phyloP scores from a whole-genome alignment of 2,888 invertebrate genomes.

The Laothoe populi region DNA sequence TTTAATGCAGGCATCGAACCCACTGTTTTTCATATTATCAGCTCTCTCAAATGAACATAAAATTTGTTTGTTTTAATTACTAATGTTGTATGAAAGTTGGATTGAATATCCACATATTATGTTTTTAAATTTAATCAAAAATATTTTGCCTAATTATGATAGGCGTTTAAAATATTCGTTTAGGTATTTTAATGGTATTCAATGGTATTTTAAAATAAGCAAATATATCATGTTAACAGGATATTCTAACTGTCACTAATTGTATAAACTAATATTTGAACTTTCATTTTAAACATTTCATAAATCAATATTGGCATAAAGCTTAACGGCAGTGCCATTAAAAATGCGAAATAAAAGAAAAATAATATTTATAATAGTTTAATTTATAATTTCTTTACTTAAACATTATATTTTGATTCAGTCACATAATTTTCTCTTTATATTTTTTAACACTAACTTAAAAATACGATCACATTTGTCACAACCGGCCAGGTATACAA shows the following conservation, averaged over 20 bases:
- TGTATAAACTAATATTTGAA: neutral
- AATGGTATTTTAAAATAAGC: neutral
- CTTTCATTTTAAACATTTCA: constrained; percentile 3
- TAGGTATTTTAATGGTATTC: too few species aligned
- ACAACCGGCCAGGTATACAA: constrained; percentile 21
- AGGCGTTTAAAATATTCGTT: too few species aligned
- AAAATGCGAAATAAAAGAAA: constrained; percentile 5
- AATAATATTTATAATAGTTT: constrained; percentile 14
- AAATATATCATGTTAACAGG: neutral
- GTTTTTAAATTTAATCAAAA: too few species aligned
- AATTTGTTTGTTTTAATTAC: too few species aligned
- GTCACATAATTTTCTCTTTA: constrained; percentile 46
- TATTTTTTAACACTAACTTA: constrained; percentile 45
- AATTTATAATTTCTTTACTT: constrained; percentile 22
- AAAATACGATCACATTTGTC: constrained; percentile 45
- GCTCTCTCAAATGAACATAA: neutral
- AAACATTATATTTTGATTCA: constrained; percentile 41
- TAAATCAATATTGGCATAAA: neutral
- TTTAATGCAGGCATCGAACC: too few species aligned
- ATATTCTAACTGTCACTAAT: neutral
- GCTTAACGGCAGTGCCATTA: too few species aligned
- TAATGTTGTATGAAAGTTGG: too few species aligned
- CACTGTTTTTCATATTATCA: neutral
- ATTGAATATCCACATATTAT: too few species aligned
- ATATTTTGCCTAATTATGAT: too few species aligned